Conservation (phyloP, 2,888 invertebrate species). For the Dryobota labecula region DNA sequence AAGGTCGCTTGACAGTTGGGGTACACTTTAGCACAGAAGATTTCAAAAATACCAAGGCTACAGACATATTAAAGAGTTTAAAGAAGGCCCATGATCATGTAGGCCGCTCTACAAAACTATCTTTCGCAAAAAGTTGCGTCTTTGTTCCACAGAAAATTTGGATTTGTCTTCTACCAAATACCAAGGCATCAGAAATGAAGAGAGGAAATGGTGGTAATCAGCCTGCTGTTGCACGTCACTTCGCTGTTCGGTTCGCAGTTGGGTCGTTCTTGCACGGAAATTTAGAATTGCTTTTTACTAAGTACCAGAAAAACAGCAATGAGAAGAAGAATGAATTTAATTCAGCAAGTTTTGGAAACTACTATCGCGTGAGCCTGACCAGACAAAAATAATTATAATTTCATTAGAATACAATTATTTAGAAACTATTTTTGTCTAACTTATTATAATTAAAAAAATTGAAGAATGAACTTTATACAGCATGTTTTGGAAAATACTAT, state of each 20-base stretch:
- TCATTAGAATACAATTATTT: no score
- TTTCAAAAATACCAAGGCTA: conserved; percentile 51
- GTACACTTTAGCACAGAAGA: conserved; percentile 43
- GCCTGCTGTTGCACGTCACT: not conserved
- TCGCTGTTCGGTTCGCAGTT: not conserved
- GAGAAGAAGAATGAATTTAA: not conserved
- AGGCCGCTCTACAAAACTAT: not conserved
- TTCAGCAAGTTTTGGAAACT: no score
- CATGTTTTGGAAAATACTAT: no score
- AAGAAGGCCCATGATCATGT: not conserved
- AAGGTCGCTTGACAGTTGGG: no score
- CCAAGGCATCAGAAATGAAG: conserved; percentile 7
- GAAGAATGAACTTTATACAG: no score
- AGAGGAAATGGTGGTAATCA: no score
- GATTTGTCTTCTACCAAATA: conserved; percentile 5
- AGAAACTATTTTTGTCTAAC: no score
- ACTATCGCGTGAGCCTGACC: no score
- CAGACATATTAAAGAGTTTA: conserved; percentile 35
- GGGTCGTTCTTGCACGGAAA: conserved; percentile 16
- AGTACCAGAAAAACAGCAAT: conserved; percentile 20
- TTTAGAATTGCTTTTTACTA: not conserved
- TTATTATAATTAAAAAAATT: no score
- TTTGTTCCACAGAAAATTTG: conserved; percentile 18
- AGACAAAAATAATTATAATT: no score
- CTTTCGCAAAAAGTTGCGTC: conserved; percentile 3